A percentile compares a stretch with the other conserved stretches of the same genome.
phyloP scores from a whole-genome alignment of 2,797 vertebrate species.

The Merluccius polli region DNA sequence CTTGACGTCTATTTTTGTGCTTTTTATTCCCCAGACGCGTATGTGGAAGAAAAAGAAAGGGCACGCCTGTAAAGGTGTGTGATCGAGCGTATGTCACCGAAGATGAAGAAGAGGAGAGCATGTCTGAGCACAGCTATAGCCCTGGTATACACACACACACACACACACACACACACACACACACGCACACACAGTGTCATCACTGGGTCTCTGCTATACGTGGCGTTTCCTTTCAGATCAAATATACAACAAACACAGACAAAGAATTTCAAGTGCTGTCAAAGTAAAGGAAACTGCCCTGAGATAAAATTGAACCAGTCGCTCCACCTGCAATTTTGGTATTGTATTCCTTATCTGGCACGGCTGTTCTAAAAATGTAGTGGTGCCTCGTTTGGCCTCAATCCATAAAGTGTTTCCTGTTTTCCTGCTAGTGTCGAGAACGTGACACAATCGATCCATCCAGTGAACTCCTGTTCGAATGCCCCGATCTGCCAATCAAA shows the following conservation, averaged over 20 bases:
- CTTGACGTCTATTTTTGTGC: conserved; percentile 15
- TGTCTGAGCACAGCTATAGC: conserved; percentile 82
- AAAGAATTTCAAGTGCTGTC: too few species aligned
- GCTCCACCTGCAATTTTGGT: not conserved
- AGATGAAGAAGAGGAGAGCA: conserved; percentile 82
- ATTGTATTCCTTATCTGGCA: not conserved
- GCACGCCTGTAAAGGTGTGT: conserved; percentile 80
- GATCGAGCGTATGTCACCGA: conserved; percentile 78
- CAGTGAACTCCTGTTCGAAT: not conserved
- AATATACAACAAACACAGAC: too few species aligned
- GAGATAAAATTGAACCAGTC: not conserved
- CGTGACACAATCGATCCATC: not conserved
- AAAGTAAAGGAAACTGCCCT: not conserved
- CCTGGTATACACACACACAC: conserved; percentile 62
- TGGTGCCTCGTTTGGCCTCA: not conserved
- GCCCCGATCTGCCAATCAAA: not conserved
- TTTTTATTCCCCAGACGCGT: conserved; percentile 57
- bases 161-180: conserved; percentile 10
- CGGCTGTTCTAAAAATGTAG: not conserved
- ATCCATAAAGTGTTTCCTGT: not conserved
- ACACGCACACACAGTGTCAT: conserved; percentile 8
- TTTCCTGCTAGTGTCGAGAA: not conserved
- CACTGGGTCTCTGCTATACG: too few species aligned
- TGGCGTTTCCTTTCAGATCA: too few species aligned
- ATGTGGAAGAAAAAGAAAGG: conserved; percentile 79